Evolutionary conservation across 2,797 vertebrate genomes (phyloP), one percentile per base, ranked within the genome.

Genomic region (Selene dorsalis): DNA sequence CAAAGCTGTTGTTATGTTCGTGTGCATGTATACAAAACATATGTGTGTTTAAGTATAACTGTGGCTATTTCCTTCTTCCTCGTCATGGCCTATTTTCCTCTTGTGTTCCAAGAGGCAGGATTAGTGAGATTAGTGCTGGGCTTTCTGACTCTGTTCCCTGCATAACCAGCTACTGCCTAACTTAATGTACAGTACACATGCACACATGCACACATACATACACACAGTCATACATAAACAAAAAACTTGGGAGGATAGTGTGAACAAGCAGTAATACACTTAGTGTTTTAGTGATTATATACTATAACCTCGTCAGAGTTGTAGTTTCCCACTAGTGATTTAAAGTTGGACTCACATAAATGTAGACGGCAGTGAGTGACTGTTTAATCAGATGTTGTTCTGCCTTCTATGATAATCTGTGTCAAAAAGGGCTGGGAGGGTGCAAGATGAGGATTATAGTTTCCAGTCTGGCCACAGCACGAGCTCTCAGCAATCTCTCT

Each of bases 61-160:
- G 8, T 38, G 28, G 64, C 78, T 88, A 84, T 84, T 87, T 86
- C 75, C 65, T 74, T 32, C 77, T 86, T 83, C 83, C 84, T 84
- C 81, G 28, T 18, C 78, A 57, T 81, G 63, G 73, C 75, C 81
- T 78, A 74, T 85, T 92, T 91, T 84, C 45, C 68, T 62, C 70
- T 58, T 73, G 71, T 87, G 79, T 90, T 87, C 82, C 72, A 88
- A 79, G 71, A 86, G 77, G 71, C 55, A 72, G 84, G 91, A 93
- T 93, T 92, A 93, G 52, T 84, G 82, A 88, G 89, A 91, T 93
- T 91, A 92, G 73, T 41, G 63, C 28, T 24, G 28, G 53, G 63
- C 72, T 85, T 66, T 78, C 69, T 84, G 83, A 86, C 74, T 76
- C 63, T 82, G 58, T 45, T 82, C 59, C 14, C 38, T 81, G 52